Percentiles rank a stretch among this genome's conserved stretches.
Evolutionary conservation across 1,140 invertebrate species (phyloP).

Genomic region (Drosophila navojoa): DNA sequence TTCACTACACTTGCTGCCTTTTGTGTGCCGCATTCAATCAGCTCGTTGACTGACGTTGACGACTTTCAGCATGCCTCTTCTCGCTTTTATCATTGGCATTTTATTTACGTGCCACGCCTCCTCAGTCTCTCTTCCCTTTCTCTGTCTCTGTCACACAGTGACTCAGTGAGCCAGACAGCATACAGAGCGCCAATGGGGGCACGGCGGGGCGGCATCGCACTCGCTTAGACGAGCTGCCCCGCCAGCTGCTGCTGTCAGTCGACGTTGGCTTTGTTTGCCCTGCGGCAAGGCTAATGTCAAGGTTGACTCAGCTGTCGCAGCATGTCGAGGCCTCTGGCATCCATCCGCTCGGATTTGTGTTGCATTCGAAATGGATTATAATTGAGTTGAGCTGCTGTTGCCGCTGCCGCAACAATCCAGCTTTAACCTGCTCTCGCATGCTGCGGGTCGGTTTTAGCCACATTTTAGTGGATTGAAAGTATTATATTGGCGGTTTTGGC

Average conservation of each 20-base stretch:
- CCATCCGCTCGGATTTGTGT: constrained; percentile 44
- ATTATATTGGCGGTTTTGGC: neutral
- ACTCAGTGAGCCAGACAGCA: constrained; percentile 29
- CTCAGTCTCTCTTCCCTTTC: neutral
- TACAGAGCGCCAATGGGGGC: neutral
- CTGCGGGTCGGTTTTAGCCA: neutral
- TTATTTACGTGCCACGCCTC: constrained; percentile 41
- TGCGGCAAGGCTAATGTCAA: constrained; percentile 66
- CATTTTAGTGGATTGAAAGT: neutral
- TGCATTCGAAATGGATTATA: constrained; percentile 63
- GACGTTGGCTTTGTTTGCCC: constrained; percentile 40
- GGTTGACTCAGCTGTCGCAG: constrained; percentile 53
- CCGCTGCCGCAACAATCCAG: constrained; percentile 21
- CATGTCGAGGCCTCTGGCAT: constrained; percentile 38
- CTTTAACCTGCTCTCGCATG: constrained; percentile 20
- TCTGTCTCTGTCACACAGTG: constrained; percentile 18
- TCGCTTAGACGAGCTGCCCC: constrained; percentile 27
- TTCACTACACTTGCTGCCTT: constrained; percentile 1
- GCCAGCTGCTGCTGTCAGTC: constrained; percentile 24
- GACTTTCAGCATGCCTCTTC: constrained; percentile 31
- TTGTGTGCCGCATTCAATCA: constrained; percentile 48
- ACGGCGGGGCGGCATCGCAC: neutral
- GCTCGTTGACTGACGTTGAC: constrained; percentile 40
- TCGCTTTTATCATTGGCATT: constrained; percentile 53
- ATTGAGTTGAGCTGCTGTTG: constrained; percentile 44